These are phyloP conservation scores for Drosophila niveifrons DNA, from an alignment of 2,888 invertebrate species.

Conservation along the genomic window DNA sequence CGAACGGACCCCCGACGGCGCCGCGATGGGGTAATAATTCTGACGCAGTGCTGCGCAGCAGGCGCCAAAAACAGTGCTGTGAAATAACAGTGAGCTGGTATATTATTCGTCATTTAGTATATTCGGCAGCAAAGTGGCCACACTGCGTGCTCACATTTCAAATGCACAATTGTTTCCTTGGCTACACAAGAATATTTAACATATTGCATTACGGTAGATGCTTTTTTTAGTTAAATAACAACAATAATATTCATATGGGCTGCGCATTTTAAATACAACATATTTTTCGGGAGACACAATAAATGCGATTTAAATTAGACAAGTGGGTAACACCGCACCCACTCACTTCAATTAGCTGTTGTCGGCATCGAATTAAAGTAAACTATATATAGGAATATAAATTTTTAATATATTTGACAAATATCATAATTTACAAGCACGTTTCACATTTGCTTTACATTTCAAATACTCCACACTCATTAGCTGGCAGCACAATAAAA, in stretches of 20 bases:
- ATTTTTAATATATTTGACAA: no score
- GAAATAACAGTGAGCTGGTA: not conserved
- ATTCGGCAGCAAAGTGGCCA: not conserved
- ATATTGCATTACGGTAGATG: no score
- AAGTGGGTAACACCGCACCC: slow-evolving; percentile 2
- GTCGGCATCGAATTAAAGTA: no score
- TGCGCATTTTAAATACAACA: no score
- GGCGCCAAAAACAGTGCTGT: not conserved
- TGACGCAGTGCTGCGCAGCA: slow-evolving; percentile 23
- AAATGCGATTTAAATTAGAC: not conserved
- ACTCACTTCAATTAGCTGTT: no score
- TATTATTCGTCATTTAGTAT: not conserved
- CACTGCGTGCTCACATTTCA: not conserved
- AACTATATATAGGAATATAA: no score
- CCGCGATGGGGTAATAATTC: slow-evolving; percentile 54
- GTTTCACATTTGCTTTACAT: not conserved
- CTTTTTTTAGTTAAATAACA: no score
- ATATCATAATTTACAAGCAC: not conserved
- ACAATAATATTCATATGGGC: no score
- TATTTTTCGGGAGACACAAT: no score
- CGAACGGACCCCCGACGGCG: slow-evolving; percentile 43
- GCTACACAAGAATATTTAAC: no score
- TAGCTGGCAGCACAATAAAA: not conserved
- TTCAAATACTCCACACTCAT: not conserved
- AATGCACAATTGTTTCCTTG: not conserved